phyloP scores from a whole-genome alignment of 2,113 vertebrate species.

The Oxyura jamaicensis region DNA sequence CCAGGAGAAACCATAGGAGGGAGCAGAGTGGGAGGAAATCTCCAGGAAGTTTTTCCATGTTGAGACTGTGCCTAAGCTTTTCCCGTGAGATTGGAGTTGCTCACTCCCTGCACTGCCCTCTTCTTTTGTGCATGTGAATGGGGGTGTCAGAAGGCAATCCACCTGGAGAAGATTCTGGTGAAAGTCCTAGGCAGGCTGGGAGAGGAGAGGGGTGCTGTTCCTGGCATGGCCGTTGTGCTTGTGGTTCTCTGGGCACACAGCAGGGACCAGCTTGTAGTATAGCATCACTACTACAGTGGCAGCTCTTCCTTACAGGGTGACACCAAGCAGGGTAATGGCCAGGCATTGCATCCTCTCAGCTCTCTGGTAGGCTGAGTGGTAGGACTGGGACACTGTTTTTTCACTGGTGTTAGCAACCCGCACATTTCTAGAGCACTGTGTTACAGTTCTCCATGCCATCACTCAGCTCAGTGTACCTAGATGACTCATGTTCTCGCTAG shows the following conservation, averaged over 20 bases:
- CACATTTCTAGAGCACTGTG: background rate
- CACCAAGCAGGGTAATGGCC: background rate
- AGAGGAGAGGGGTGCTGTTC: background rate
- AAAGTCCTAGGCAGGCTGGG: background rate
- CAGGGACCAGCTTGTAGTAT: background rate
- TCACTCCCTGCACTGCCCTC: background rate
- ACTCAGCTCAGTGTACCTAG: no score
- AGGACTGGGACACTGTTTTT: background rate
- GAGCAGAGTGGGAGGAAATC: conserved; percentile 44
- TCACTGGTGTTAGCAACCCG: background rate
- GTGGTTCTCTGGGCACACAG: background rate
- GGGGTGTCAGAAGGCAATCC: background rate
- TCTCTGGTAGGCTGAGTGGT: background rate
- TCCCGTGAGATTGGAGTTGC: background rate
- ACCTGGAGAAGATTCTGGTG: background rate
- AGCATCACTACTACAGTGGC: background rate
- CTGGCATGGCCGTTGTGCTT: background rate
- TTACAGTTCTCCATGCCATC: accelerated
- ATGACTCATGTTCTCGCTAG: background rate
- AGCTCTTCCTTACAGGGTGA: accelerated
- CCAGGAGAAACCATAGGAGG: background rate
- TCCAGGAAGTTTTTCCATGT: conserved; percentile 2
- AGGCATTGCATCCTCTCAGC: background rate
- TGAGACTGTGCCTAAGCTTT: background rate
- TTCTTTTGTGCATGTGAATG: background rate